phyloP scores from a whole-genome alignment of 2,888 invertebrate species.

The Biston betularia region DNA sequence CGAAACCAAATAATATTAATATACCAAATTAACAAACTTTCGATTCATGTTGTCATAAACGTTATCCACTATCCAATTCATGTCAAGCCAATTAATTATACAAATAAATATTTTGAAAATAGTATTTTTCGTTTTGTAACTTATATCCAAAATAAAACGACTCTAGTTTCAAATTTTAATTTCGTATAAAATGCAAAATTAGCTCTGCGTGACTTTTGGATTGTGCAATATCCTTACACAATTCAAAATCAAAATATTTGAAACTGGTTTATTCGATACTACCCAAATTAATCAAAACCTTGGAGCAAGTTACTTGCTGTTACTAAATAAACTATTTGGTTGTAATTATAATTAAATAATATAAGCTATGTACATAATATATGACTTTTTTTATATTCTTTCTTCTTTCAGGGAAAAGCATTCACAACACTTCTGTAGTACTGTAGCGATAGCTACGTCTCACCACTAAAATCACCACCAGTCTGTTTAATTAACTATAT shows the following conservation, averaged over 20 bases:
- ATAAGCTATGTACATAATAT: not conserved
- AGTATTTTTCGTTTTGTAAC: not conserved
- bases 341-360: not conserved
- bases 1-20: not conserved
- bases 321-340: not conserved
- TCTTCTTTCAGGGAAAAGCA: too few species aligned
- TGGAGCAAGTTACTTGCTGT: not conserved
- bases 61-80: not conserved
- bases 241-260: constrained; percentile 9
- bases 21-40: not conserved
- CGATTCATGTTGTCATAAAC: not conserved
- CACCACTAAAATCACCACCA: too few species aligned
- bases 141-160: not conserved
- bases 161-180: not conserved
- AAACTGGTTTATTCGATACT: not conserved
- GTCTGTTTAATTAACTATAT: too few species aligned
- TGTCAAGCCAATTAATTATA: not conserved
- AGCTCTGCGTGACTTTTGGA: not conserved
- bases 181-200: constrained; percentile 5
- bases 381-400: too few species aligned
- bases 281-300: constrained; percentile 11
- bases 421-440: too few species aligned
- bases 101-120: not conserved
- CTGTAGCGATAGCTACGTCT: too few species aligned
- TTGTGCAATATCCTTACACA: not conserved